Percentiles rank a stretch among this genome's conserved stretches.
phyloP scores from a whole-genome alignment of 1,140 invertebrate genomes.

The Danaus melanippus region DNA sequence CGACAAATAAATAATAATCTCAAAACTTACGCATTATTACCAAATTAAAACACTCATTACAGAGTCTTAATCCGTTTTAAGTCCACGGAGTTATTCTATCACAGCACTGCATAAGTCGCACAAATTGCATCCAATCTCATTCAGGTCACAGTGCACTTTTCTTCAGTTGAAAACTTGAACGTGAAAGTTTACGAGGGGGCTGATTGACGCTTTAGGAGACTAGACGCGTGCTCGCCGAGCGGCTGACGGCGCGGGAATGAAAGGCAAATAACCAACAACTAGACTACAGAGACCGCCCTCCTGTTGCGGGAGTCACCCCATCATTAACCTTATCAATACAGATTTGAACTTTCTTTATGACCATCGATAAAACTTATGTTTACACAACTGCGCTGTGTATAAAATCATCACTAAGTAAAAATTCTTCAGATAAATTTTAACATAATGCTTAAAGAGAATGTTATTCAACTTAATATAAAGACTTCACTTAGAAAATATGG shows the following conservation, averaged over 20 bases:
- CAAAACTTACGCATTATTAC: slow-evolving; percentile 10
- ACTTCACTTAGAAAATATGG: no score
- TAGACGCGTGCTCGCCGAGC: slow-evolving; percentile 18
- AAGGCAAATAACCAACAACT: slow-evolving; percentile 3
- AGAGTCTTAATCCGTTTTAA: slow-evolving; percentile 14
- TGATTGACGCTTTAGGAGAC: slow-evolving; percentile 5
- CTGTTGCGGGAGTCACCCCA: slow-evolving; percentile 21
- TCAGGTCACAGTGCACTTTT: slow-evolving; percentile 33
- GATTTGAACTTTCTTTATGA: slow-evolving; percentile 11
- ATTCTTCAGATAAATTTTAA: no score
- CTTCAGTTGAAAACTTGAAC: slow-evolving; percentile 24
- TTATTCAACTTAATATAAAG: no score
- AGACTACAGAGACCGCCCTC: slow-evolving; percentile 17
- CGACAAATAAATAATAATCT: slow-evolving; percentile 1
- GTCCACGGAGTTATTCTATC: slow-evolving; percentile 21
- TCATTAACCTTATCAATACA: slow-evolving; percentile 19
- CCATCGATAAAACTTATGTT: slow-evolving; percentile 7
- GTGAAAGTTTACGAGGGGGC: slow-evolving; percentile 23
- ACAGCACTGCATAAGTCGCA: slow-evolving; percentile 35
- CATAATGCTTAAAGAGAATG: no score
- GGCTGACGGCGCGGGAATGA: slow-evolving; percentile 27
- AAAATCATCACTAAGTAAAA: slow-evolving; percentile 1
- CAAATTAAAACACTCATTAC: slow-evolving; percentile 11
- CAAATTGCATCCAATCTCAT: slow-evolving; percentile 41
- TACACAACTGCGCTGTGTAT: background rate